phyloP scores from a whole-genome alignment of 2,113 vertebrate species.

The Otocyon megalotis region DNA sequence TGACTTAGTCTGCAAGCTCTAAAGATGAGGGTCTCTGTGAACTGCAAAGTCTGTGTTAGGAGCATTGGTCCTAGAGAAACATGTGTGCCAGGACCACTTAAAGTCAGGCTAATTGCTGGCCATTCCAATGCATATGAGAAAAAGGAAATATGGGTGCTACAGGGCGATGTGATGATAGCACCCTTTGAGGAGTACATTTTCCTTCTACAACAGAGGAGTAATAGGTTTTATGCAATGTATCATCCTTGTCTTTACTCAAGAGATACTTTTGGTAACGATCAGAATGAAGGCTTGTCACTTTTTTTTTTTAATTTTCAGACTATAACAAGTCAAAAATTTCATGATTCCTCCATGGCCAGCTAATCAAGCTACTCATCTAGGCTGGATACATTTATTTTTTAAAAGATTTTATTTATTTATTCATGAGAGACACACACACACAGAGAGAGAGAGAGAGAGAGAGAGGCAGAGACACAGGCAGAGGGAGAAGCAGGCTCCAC shows the following conservation, averaged over 20 bases:
- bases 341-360: not conserved
- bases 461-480: too few species aligned
- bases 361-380: conserved; percentile 1
- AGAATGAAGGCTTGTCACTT: not conserved
- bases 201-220: not conserved
- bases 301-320: not conserved
- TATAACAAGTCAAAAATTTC: not conserved
- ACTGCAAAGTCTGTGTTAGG: not conserved
- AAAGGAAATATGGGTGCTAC: not conserved
- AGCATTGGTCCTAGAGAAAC: not conserved
- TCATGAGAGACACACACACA: too few species aligned
- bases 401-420: too few species aligned
- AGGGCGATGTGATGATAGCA: not conserved
- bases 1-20: not conserved
- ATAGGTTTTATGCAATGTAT: not conserved
- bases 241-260: not conserved
- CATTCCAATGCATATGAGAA: not conserved
- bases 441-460: too few species aligned
- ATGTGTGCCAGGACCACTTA: not conserved
- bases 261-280: not conserved
- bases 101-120: not conserved
- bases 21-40: not conserved
- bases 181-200: not conserved
- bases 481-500: too few species aligned
- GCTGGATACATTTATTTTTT: not conserved